Percentiles rank a stretch among this genome's conserved stretches.
These are phyloP conservation scores for Anguilla rostrata DNA, from an alignment of 2,113 vertebrate species.

Conservation along the genomic window DNA sequence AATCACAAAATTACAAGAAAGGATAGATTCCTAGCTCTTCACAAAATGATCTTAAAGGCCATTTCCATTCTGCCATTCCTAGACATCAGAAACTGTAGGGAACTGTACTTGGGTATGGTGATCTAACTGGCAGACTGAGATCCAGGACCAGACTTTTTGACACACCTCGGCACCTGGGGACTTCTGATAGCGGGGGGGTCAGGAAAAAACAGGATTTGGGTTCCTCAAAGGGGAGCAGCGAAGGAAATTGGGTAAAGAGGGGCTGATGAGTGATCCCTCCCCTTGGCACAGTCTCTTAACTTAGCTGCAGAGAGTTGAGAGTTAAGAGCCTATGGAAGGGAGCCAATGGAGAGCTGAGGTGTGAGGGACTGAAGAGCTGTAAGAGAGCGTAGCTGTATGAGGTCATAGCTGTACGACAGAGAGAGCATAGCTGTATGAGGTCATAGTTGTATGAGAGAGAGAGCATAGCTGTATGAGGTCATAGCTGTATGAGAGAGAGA, in stretches of 20 bases:
- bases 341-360: background rate
- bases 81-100: background rate
- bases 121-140: background rate
- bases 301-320: background rate
- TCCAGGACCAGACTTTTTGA: background rate
- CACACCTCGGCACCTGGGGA: background rate
- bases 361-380: constrained; percentile 12
- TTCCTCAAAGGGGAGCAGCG: background rate
- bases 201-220: background rate
- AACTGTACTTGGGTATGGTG: background rate
- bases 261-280: constrained; percentile 11
- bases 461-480: background rate
- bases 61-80: background rate
- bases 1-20: background rate
- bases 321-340: constrained; percentile 15
- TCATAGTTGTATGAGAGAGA: background rate
- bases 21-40: background rate
- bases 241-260: constrained; percentile 6
- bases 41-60: background rate
- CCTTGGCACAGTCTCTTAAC: background rate
- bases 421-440: background rate
- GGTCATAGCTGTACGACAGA: background rate
- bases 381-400: background rate
- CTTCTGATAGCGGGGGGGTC: background rate
- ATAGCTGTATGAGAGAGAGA: background rate